Evolutionary conservation across 2,888 invertebrate genomes (phyloP).

Genomic region (Diadegma fenestrale): DNA sequence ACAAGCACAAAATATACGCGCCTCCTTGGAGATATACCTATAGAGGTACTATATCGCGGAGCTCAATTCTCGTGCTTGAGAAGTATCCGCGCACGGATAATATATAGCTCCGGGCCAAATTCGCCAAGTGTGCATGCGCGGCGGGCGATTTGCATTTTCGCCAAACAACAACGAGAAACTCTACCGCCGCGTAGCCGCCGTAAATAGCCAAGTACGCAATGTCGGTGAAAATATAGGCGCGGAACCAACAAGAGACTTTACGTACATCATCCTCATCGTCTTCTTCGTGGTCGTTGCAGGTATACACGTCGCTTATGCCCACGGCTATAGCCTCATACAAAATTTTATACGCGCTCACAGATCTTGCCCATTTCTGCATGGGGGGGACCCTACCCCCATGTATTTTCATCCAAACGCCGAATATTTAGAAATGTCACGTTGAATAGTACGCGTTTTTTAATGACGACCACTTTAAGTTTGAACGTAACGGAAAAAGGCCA

Average conservation of each 20-base stretch:
- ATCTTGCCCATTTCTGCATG: too few relatives aligned
- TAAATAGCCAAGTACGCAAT: slow-evolving; percentile 10
- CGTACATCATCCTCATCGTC: not conserved
- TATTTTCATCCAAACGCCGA: too few relatives aligned
- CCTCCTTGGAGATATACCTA: not conserved
- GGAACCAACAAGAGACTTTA: not conserved
- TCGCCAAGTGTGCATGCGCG: slow-evolving; percentile 20
- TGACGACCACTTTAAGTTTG: too few relatives aligned
- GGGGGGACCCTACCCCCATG: too few relatives aligned
- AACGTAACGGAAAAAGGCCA: too few relatives aligned
- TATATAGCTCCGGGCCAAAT: slow-evolving; percentile 53
- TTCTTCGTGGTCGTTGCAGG: too few relatives aligned
- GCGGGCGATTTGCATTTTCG: slow-evolving; percentile 70
- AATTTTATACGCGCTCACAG: not conserved
- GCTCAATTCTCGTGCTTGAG: slow-evolving; percentile 32
- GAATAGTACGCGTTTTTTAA: too few relatives aligned
- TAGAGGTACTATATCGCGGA: not conserved
- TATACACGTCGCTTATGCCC: slow-evolving; percentile 30
- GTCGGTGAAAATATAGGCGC: slow-evolving; percentile 15
- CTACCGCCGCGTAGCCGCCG: too few relatives aligned
- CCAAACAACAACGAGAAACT: slow-evolving; percentile 40
- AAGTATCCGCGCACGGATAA: not conserved
- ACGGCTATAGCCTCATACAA: slow-evolving; percentile 22
- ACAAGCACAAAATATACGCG: not conserved
- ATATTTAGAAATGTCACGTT: too few relatives aligned